Percentiles rank a stretch among this genome's conserved stretches.
Evolutionary conservation across 2,797 vertebrate species (phyloP).

Genomic region (Oceanodroma leucorhoa): DNA sequence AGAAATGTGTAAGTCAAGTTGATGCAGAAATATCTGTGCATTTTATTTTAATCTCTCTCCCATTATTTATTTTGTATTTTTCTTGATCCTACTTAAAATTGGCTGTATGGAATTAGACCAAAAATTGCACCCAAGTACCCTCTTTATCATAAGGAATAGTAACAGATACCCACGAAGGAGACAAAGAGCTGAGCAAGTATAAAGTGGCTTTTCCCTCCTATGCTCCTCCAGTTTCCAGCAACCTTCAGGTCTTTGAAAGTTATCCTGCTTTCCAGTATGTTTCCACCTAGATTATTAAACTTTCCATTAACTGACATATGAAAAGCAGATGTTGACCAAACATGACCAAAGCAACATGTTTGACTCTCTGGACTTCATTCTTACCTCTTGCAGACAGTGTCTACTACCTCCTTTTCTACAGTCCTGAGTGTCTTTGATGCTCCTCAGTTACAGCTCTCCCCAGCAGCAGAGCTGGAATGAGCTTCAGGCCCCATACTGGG

Average conservation of each 20-base stretch:
- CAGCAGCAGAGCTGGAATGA: background rate
- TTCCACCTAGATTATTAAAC: background rate
- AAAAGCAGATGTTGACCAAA: background rate
- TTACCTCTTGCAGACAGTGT: background rate
- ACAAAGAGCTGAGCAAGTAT: rapidly evolving
- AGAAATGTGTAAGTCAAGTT: background rate
- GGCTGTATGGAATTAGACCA: background rate
- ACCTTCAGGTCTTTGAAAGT: background rate
- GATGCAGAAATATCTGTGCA: background rate
- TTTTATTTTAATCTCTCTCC: background rate
- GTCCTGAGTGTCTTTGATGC: background rate
- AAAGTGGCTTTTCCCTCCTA: background rate
- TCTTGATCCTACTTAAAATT: background rate
- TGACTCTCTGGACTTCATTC: background rate
- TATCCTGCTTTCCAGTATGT: background rate
- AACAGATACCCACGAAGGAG: background rate
- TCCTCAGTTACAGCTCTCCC: background rate
- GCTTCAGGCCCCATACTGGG: background rate
- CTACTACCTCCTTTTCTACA: background rate
- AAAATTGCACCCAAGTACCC: background rate
- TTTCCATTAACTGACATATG: background rate
- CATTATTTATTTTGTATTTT: background rate
- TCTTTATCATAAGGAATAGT: background rate
- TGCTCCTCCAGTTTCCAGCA: background rate
- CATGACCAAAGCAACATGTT: background rate